A percentile compares a stretch with the other conserved stretches of the same genome.
Conservation (phyloP, 1,140 invertebrate genomes). For the Hycleus cichorii region DNA sequence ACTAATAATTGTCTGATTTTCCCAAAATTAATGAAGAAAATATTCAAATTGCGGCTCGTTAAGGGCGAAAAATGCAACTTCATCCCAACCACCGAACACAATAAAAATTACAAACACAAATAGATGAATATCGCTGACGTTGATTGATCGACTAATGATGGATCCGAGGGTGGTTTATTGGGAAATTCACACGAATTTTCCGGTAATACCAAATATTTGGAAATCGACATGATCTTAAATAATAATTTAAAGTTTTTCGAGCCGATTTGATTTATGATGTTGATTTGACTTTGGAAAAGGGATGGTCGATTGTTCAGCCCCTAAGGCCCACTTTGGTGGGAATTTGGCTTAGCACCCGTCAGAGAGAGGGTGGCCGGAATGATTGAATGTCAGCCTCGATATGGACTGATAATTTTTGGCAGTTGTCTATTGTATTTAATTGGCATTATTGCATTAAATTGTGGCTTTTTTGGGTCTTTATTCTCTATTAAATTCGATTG, state of each 20-base stretch:
- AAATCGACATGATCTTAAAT: not conserved
- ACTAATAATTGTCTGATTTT: not conserved
- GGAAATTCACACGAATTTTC: not conserved
- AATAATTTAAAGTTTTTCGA: not conserved
- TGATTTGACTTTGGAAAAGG: not conserved
- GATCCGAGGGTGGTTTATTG: not conserved
- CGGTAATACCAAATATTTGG: not conserved
- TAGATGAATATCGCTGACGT: constrained; percentile 18
- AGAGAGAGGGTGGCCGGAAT: constrained; percentile 22
- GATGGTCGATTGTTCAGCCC: constrained; percentile 21
- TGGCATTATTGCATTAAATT: constrained; percentile 25
- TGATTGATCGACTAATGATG: constrained; percentile 13
- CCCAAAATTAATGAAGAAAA: constrained; percentile 7
- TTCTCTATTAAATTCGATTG: constrained; percentile 6
- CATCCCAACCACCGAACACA: not conserved
- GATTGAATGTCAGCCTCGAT: constrained; percentile 25
- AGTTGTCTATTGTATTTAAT: constrained; percentile 24
- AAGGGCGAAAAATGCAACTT: not conserved
- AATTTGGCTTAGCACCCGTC: constrained; percentile 27
- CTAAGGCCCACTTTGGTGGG: constrained; percentile 25
- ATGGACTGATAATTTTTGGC: constrained; percentile 26
- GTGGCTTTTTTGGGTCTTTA: constrained; percentile 12
- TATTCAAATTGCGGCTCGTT: constrained; percentile 10
- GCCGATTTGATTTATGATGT: not conserved
- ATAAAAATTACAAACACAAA: constrained; percentile 14